A percentile compares a stretch with the other conserved stretches of the same genome.
These are phyloP conservation scores for Euura lappo DNA, from an alignment of 1,140 invertebrate genomes.

Conservation along the genomic window DNA sequence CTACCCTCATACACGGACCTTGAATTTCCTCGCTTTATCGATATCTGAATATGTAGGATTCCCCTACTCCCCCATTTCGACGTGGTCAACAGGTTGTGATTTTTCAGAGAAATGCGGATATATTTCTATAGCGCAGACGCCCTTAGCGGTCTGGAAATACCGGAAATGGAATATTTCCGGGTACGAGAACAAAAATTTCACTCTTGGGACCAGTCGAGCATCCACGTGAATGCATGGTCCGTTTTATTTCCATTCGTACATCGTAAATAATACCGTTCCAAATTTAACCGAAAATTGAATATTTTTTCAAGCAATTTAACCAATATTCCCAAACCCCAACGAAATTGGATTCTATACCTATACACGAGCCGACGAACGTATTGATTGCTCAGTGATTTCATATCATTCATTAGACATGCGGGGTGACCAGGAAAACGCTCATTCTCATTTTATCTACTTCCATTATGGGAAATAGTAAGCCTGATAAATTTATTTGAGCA, in stretches of 20 bases:
- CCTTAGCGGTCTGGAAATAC: neutral
- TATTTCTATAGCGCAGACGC: neutral
- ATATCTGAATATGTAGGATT: slow-evolving; percentile 6
- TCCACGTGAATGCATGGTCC: neutral
- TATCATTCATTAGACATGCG: neutral
- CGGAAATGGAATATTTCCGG: neutral
- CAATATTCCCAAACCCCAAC: neutral
- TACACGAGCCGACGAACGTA: neutral
- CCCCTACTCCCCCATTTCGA: neutral
- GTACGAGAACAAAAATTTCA: neutral
- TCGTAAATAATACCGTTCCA: neutral
- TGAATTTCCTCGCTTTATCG: neutral
- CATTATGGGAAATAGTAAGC: neutral
- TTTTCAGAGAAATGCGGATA: neutral
- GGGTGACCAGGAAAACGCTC: neutral
- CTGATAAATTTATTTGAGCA: neutral
- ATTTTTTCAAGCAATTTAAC: too few relatives aligned
- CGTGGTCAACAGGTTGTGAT: slow-evolving; percentile 1
- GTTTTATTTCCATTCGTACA: slow-evolving; percentile 1
- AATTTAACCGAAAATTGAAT: neutral
- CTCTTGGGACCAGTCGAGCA: neutral
- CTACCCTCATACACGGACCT: neutral
- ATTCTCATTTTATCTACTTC: neutral
- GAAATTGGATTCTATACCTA: too few relatives aligned
- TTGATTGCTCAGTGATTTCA: neutral